Conservation (phyloP, 2,797 vertebrate species). For the Acanthornis magna region DNA sequence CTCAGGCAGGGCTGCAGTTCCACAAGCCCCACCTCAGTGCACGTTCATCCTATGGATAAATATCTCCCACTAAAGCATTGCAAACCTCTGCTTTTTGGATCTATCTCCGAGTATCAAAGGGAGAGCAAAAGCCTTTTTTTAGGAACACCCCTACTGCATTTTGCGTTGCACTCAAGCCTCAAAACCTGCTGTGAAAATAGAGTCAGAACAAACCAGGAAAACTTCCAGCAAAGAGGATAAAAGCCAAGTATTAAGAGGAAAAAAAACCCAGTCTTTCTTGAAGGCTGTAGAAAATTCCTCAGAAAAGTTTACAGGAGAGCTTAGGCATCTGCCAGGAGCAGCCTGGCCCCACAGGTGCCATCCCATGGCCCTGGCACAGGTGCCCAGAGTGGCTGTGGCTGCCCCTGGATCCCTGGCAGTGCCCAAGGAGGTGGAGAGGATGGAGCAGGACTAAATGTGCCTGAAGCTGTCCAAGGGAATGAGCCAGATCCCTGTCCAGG, state of each 20-base stretch:
- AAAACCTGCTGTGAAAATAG: neutral
- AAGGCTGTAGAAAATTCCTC: neutral
- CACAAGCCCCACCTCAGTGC: neutral
- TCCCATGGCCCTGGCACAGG: neutral
- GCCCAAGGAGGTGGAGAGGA: neutral
- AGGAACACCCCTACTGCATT: neutral
- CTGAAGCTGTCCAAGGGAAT: fast-evolving
- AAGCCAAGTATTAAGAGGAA: neutral
- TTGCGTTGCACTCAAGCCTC: neutral
- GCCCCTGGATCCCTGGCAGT: neutral
- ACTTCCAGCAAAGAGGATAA: neutral
- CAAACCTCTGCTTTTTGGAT: neutral
- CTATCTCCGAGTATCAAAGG: neutral
- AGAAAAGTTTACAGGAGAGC: neutral
- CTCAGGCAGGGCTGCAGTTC: neutral
- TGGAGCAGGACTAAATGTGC: neutral
- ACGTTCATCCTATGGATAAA: neutral
- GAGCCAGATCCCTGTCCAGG: neutral
- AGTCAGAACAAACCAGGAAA: neutral
- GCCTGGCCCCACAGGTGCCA: neutral
- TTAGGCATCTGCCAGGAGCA: neutral
- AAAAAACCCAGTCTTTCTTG: neutral
- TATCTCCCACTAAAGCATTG: neutral
- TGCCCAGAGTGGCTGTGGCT: neutral
- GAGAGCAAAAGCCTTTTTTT: neutral